Base-by-base conservation (phyloP, 2,113 vertebrate genomes). In the Microtus pennsylvanicus region DNA sequence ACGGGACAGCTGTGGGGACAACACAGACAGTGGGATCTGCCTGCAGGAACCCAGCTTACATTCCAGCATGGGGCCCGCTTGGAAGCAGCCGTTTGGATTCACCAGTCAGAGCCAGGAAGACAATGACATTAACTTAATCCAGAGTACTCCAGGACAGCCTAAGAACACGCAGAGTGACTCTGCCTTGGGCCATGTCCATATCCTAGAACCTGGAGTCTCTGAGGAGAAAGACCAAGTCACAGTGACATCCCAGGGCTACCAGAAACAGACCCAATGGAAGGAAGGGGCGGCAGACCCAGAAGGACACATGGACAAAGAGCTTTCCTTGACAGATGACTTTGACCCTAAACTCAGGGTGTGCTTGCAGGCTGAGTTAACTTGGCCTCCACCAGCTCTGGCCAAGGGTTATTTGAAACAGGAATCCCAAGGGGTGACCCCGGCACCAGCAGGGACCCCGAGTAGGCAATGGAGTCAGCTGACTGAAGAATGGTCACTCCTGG, bases 361-460 rank as follows among this genome's bases (percentile, higher is more conserved):
- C 78, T 70, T 55, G 35, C 28, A 87, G 0, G 22, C 90, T 0
- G 5, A 88, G 65, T 92, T 75, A 26, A 72, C 0, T 0, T 55
- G 0, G 96, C 74, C 72, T 0, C 87, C 96, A 58, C 89, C 95
- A 52, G 5, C 87, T 0, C 88, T 94, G 50, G 52, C 90, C 78
- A 98, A 97, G 26, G 98, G 98, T 21, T 99, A 99, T 2, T 1
- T 99, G 97, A 98, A 98, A 72, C 98, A 98, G 72, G 92, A 94
- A 0, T 75, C 61, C 4, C 58, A 95, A 0, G 5, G 74, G 65
- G 82, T 1, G 0, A 63, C 30, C 14, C 0, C 0, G 0, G 17
- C 81, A 77, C 78, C 77, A 3, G 0, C 50, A 1, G 70, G 4
- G 21, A 2, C 30, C 63, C 70, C 78, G 17, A 0, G 38, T 4